Percentiles rank a stretch among this genome's conserved stretches.
Conservation (phyloP, 2,113 vertebrate species). For the Pedionomus torquatus region DNA sequence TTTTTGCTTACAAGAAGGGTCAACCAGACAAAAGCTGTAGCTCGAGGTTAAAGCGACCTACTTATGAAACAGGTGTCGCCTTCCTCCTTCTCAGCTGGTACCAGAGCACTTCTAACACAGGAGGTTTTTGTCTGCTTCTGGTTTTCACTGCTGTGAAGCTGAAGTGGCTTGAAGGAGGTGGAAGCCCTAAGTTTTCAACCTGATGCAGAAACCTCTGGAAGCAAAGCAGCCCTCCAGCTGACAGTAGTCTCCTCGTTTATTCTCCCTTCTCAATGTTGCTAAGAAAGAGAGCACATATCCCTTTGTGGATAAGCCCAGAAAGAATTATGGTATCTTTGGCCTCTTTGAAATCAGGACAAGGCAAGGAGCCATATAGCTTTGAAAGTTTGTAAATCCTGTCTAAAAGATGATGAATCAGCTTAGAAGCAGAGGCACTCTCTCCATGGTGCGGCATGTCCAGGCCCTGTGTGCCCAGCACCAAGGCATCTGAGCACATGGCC, state of each 20-base stretch:
- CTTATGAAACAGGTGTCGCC: not conserved
- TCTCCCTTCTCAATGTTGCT: not conserved
- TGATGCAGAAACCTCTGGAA: not conserved
- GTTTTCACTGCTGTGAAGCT: not conserved
- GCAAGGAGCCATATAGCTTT: not conserved
- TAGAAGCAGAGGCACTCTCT: not conserved
- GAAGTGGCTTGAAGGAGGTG: not conserved
- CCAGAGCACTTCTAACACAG: not conserved
- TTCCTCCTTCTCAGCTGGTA: not conserved
- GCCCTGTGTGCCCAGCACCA: fast-evolving
- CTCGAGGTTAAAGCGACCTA: not conserved
- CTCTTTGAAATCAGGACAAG: not conserved
- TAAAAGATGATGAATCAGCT: not conserved
- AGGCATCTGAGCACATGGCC: no score
- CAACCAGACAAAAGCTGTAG: conserved; percentile 12
- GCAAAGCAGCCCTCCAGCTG: not conserved
- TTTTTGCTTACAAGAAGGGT: not conserved
- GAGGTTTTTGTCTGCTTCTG: not conserved
- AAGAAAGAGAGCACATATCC: not conserved
- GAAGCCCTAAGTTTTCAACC: not conserved
- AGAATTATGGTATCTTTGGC: not conserved
- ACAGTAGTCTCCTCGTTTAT: not conserved
- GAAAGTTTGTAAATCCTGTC: not conserved
- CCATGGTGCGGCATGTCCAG: not conserved
- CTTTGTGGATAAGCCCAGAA: not conserved